phyloP scores from a whole-genome alignment of 1,140 invertebrate genomes.

The Listronotus bonariensis region DNA sequence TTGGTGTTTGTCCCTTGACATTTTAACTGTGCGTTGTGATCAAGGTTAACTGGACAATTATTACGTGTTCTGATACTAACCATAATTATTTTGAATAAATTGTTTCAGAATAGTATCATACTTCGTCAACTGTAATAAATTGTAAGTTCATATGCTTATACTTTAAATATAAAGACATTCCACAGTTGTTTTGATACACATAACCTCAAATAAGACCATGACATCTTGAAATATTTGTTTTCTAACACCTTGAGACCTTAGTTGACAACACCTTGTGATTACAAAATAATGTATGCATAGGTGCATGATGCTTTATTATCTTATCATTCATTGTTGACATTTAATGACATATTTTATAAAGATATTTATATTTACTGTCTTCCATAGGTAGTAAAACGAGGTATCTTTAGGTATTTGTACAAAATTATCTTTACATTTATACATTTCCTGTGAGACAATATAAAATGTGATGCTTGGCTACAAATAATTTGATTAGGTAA shows the following conservation, averaged over 20 bases:
- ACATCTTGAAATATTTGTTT: not conserved
- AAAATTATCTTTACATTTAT: too few species aligned
- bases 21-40: slow-evolving; percentile 3
- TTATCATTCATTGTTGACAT: not conserved
- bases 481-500: too few species aligned
- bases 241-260: not conserved
- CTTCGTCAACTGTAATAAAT: too few species aligned
- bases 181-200: slow-evolving; percentile 1
- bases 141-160: too few species aligned
- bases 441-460: too few species aligned
- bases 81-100: not conserved
- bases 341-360: not conserved
- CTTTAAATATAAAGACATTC: not conserved
- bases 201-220: slow-evolving; percentile 1
- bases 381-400: too few species aligned
- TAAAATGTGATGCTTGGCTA: too few species aligned
- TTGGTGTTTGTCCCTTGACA: slow-evolving; percentile 4
- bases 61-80: not conserved
- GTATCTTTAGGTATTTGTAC: too few species aligned
- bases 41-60: slow-evolving; percentile 10
- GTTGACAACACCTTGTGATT: slow-evolving; percentile 1
- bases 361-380: not conserved
- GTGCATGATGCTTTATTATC: not conserved
- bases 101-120: not conserved
- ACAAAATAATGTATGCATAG: not conserved